Base-by-base conservation (phyloP, 2,888 invertebrate genomes). In the Diaphora mendica region DNA sequence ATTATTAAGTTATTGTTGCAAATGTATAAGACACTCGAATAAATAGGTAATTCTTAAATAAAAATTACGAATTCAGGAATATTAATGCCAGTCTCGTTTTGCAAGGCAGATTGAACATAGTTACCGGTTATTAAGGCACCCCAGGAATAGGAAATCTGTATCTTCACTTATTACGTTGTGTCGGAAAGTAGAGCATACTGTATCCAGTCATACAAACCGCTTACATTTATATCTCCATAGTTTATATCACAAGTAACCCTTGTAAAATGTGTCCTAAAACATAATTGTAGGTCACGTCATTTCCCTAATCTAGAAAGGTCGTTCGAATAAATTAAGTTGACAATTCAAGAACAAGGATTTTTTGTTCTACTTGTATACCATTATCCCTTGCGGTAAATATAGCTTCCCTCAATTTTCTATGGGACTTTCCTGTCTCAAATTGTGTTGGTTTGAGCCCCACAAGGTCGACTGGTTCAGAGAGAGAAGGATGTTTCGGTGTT, bases 381-480 rank as follows among this genome's bases (percentile, higher is more conserved):
- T 73, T 79, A 68, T 79, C 64, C 59, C 77, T 70, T 64, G 65
- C 65, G 72, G 64, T 64, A 74, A 77, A 77, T 76, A 77, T 76
- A 70, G 73, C 75, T 69, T 74, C 62, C 76, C 71, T 75, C 80
- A 81, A 84, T 82, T 73, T 82, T 79, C 77, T 82, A 76, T 72
- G 81, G 76, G 77, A 79, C 75, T 80, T 77, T 84, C 79, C 79
- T 85, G 72, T 82, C 80, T 84, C 75, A 74, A 79, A 78, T 70
- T 69, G 73, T 79, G 77, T 76, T 74, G 77, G 83, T 84, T 86
- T 86, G 86, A 79, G 79, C 72, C 51, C 70, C 79, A 84, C 89
- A 89, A 91, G 88, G 88, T 88, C 88, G 86, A 76, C 80, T 74
- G 75, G 76, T 75, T 77, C 65, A 80, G 71, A 75, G 74, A 80